Conservation (phyloP, 2,888 invertebrate genomes). For the Diabrotica balteata region DNA sequence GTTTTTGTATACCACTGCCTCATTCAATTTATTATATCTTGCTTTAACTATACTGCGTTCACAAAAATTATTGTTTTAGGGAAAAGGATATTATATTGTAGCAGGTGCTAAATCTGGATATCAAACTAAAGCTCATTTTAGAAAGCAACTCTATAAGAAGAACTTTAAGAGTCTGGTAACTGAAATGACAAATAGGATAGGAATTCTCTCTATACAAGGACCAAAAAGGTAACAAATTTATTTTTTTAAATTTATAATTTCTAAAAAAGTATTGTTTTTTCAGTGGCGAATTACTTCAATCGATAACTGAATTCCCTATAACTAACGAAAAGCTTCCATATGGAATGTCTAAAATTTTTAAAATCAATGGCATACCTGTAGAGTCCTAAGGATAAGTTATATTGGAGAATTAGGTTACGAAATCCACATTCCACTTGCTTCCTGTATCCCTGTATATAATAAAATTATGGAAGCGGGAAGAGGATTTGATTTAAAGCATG, state of each 20-base stretch:
- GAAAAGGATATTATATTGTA: slow-evolving; percentile 81
- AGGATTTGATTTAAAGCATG: slow-evolving; percentile 72
- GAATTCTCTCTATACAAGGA: slow-evolving; percentile 85
- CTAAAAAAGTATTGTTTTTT: slow-evolving; percentile 34
- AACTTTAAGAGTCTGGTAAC: slow-evolving; percentile 77
- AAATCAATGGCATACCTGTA: slow-evolving; percentile 61
- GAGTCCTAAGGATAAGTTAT: slow-evolving; percentile 82
- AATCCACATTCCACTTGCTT: slow-evolving; percentile 78
- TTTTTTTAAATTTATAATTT: too few relatives aligned
- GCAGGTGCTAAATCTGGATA: slow-evolving; percentile 82
- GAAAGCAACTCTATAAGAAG: slow-evolving; percentile 71
- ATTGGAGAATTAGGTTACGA: slow-evolving; percentile 92
- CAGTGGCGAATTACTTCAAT: slow-evolving; percentile 70
- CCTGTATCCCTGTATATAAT: slow-evolving; percentile 70
- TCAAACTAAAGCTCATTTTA: slow-evolving; percentile 78
- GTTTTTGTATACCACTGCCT: too few relatives aligned
- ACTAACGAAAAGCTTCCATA: slow-evolving; percentile 70
- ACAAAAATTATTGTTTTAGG: slow-evolving; percentile 58
- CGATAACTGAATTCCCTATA: slow-evolving; percentile 67
- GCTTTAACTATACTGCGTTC: not conserved
- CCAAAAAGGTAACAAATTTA: slow-evolving; percentile 70
- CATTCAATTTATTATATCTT: too few relatives aligned
- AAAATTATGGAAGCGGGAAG: slow-evolving; percentile 68
- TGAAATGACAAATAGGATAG: slow-evolving; percentile 80
- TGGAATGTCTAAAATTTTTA: slow-evolving; percentile 68